Percentiles rank a stretch among this genome's conserved stretches.
Evolutionary conservation across 2,113 vertebrate species (phyloP).

Genomic region (Chelonoidis abingdonii): DNA sequence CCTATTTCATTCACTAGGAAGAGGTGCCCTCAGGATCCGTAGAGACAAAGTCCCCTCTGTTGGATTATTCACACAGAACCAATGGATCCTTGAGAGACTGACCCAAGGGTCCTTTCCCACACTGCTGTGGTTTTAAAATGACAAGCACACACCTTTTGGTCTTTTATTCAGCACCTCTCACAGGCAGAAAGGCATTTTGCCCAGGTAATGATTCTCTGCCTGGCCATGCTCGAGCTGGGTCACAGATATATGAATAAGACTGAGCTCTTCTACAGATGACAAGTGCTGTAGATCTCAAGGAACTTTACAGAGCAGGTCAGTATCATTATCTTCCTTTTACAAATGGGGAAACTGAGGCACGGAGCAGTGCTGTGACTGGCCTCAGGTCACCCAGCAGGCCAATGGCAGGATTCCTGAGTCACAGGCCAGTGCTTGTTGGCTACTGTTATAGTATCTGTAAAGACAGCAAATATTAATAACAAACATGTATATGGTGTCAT

Average conservation of each 20-base stretch:
- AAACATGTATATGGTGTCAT: background rate
- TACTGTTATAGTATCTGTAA: background rate
- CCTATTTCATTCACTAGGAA: background rate
- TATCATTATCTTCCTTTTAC: too few species aligned
- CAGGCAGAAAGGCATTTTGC: background rate
- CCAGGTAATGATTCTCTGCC: background rate
- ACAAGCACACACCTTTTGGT: slow-evolving; percentile 18
- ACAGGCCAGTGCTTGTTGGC: fast-evolving
- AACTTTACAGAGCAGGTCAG: too few species aligned
- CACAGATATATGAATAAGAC: background rate
- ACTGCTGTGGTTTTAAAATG: background rate
- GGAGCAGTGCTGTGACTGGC: background rate
- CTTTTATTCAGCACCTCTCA: fast-evolving
- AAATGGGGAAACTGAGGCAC: background rate
- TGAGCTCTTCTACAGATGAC: background rate
- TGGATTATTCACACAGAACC: background rate
- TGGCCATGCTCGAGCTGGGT: background rate
- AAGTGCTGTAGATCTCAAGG: background rate
- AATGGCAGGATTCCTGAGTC: fast-evolving
- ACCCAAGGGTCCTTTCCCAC: background rate
- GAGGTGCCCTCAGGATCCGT: background rate
- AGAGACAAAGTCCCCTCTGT: background rate
- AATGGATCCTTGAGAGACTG: background rate
- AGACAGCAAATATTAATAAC: background rate
- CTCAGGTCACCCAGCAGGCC: background rate